A percentile compares a stretch with the other conserved stretches of the same genome.
These are phyloP conservation scores for Rallus limicola DNA, from an alignment of 2,113 vertebrate species.

Conservation along the genomic window DNA sequence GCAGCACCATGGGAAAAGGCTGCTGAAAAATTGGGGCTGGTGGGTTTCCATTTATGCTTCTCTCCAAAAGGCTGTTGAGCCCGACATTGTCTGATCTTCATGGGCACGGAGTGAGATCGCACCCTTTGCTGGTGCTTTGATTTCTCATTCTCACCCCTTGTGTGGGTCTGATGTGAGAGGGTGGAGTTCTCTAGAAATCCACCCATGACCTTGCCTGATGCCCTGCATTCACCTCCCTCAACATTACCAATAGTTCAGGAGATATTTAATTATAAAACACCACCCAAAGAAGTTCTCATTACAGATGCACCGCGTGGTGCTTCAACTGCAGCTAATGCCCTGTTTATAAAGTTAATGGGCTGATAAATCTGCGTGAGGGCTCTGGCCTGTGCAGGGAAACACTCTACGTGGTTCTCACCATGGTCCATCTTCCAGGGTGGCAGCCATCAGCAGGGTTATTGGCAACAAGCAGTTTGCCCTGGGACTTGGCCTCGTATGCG, in stretches of 20 bases:
- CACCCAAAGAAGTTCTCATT: slow-evolving; percentile 17
- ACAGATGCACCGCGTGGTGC: not conserved
- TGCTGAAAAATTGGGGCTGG: too few species aligned
- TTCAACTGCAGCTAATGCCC: not conserved
- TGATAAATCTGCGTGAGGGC: not conserved
- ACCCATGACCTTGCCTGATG: not conserved
- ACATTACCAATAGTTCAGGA: not conserved
- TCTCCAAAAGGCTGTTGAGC: too few species aligned
- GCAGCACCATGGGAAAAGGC: too few species aligned
- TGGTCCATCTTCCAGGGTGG: not conserved
- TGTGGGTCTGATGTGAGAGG: not conserved
- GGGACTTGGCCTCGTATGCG: not conserved
- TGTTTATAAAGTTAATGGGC: slow-evolving; percentile 34
- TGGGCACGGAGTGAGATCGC: too few species aligned
- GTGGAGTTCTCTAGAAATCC: slow-evolving; percentile 29
- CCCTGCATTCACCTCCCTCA: not conserved
- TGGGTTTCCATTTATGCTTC: too few species aligned
- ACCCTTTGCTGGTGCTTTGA: too few species aligned
- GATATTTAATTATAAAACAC: slow-evolving; percentile 14
- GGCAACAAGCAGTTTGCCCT: not conserved
- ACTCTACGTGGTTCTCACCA: too few species aligned
- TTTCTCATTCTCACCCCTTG: too few species aligned
- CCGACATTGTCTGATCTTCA: too few species aligned
- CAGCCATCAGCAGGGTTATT: not conserved
- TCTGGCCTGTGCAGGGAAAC: not conserved